Conservation (phyloP, 2,113 vertebrate species). For the zebrafish (Danio rerio) region DNA sequence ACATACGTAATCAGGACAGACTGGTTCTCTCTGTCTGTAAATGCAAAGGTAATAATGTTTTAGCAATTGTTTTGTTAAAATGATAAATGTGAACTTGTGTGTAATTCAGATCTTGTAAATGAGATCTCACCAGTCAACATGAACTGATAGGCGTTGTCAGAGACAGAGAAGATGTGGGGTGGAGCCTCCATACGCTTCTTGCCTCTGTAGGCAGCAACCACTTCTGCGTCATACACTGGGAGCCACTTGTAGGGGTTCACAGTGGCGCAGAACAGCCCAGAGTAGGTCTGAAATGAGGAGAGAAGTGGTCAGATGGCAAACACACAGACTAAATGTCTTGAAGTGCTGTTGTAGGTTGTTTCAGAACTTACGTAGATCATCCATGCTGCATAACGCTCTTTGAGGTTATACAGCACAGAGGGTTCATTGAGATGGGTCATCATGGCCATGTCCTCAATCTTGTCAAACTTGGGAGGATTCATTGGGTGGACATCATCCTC, state of each 20-base stretch:
- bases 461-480: slow-evolving; percentile 83
- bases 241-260: slow-evolving; percentile 89
- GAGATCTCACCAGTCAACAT: slow-evolving; percentile 51
- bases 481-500: slow-evolving; percentile 74
- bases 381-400: slow-evolving; percentile 85
- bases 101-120: not conserved
- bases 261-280: slow-evolving; percentile 85
- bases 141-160: slow-evolving; percentile 56
- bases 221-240: slow-evolving; percentile 80
- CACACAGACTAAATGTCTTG: too few relatives aligned
- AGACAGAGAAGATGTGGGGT: slow-evolving; percentile 59
- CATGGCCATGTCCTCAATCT: slow-evolving; percentile 86
- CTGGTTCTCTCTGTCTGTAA: slow-evolving; percentile 22
- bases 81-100: not conserved
- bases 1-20: slow-evolving; percentile 21
- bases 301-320: not conserved
- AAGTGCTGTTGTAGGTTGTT: slow-evolving; percentile 47
- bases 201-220: slow-evolving; percentile 74
- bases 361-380: slow-evolving; percentile 78
- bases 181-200: slow-evolving; percentile 76
- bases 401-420: slow-evolving; percentile 83
- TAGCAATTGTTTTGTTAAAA: too few relatives aligned
- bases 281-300: slow-evolving; percentile 79
- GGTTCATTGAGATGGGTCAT: slow-evolving; percentile 83
- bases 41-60: too few relatives aligned